Evolutionary conservation across 2,797 vertebrate genomes (phyloP), one percentile per base, ranked within the genome.

Genomic region (Anas georgica): DNA sequence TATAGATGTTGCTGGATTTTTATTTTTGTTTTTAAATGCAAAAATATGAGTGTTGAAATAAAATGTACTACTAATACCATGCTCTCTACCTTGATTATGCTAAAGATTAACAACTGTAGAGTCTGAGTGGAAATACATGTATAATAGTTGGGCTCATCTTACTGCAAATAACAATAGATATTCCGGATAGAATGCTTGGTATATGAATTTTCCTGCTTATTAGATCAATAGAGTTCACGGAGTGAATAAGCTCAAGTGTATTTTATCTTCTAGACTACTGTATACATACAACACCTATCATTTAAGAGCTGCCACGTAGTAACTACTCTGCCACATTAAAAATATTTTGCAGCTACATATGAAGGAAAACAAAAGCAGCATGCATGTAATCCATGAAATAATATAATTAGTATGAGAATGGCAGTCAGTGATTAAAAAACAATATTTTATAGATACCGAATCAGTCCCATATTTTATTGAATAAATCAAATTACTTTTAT

Each of bases 201-300:
- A 8, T 85, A 75, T 67, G 58, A 86, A 23, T 93, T 89, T 81
- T 88, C 89, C 50, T 67, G 25, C 83, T 89, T 92, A 88, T 81
- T 56, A 59, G 66, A 75, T 91, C 41, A 73, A 5, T 48, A 48
- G 68, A 75, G 82, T 81, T 91, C 69, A 37, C 35, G 3, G 6
- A 43, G 64, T 88, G 52, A 96, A 90, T 96, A 91, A 77, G 37
- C 26, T 75, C 58, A 86, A 41, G 52, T 79, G 4, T 86, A 58
- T 91, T 95, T 94, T 84, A 67, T 96, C 94, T 72, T 94, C 75
- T 83, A 78, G 88, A 77, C 48, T 62, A 93, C 45, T 94, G 68
- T 81, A 81, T 82, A 63, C 25, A 21, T 75, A 60, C 56, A 87
- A 33, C 52, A 88, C 69, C 74, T 68, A 52, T 75, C 83, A 60